Conservation (phyloP, 2,797 vertebrate species). For the Halcyon leucocephala region DNA sequence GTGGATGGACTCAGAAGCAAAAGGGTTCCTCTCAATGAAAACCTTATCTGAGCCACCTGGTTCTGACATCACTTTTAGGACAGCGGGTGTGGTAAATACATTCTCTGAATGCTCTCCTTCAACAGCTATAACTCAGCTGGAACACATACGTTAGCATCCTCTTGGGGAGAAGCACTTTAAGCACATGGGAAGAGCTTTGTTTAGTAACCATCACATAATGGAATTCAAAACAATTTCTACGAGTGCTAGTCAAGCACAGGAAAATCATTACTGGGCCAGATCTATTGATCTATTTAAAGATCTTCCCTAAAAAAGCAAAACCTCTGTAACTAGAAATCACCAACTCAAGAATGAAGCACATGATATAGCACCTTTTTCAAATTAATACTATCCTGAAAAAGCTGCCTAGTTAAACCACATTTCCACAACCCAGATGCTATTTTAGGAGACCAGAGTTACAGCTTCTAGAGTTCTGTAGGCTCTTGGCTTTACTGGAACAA, state of each 20-base stretch:
- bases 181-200: background rate
- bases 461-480: background rate
- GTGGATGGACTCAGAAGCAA: background rate
- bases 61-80: background rate
- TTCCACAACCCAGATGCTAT: background rate
- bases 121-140: fast-evolving
- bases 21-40: background rate
- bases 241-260: background rate
- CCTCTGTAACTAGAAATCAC: background rate
- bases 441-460: background rate
- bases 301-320: background rate
- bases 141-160: background rate
- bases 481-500: background rate
- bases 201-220: fast-evolving
- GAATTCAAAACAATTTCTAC: background rate
- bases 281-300: background rate
- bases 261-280: background rate
- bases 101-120: background rate
- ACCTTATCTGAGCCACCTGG: background rate
- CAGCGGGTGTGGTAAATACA: background rate
- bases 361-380: background rate
- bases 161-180: background rate
- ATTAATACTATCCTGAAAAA: background rate
- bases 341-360: background rate
- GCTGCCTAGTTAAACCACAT: background rate